Conservation (phyloP, 2,888 invertebrate genomes). For the Mythimna ferrago region DNA sequence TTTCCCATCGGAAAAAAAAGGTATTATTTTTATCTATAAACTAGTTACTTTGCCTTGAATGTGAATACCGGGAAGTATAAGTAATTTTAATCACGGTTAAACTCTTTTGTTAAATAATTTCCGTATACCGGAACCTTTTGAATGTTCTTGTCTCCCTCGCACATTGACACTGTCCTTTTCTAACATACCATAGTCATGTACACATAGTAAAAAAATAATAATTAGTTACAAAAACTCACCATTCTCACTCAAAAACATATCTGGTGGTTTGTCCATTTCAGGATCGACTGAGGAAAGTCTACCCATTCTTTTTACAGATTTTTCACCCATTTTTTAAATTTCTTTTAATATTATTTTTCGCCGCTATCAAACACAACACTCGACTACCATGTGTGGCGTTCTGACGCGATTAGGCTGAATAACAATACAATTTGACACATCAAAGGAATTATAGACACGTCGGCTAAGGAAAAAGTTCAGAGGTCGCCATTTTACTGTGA, state of each 20-base stretch:
- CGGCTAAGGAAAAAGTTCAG: slow-evolving; percentile 38
- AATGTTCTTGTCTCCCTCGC: slow-evolving; percentile 17
- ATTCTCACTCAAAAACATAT: slow-evolving; percentile 28
- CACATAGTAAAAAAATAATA: not conserved
- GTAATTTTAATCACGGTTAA: slow-evolving; percentile 43
- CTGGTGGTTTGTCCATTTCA: slow-evolving; percentile 35
- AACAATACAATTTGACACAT: slow-evolving; percentile 61
- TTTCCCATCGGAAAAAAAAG: too few relatives aligned
- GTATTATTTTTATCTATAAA: not conserved
- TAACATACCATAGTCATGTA: not conserved
- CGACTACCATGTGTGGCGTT: slow-evolving; percentile 58
- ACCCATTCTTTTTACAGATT: slow-evolving; percentile 4
- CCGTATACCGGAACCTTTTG: slow-evolving; percentile 37
- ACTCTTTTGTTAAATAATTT: slow-evolving; percentile 42
- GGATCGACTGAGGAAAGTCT: slow-evolving; percentile 21
- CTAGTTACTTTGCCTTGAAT: slow-evolving; percentile 6
- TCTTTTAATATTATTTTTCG: slow-evolving; percentile 14
- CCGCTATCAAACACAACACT: slow-evolving; percentile 41
- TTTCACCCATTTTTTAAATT: not conserved
- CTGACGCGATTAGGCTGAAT: slow-evolving; percentile 58
- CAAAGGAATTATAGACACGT: slow-evolving; percentile 44
- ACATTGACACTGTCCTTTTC: slow-evolving; percentile 21
- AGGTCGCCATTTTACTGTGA: slow-evolving; percentile 31
- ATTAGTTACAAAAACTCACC: slow-evolving; percentile 50
- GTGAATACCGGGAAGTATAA: not conserved